phyloP scores from a whole-genome alignment of 2,113 vertebrate genomes.

The Cyanistes caeruleus region DNA sequence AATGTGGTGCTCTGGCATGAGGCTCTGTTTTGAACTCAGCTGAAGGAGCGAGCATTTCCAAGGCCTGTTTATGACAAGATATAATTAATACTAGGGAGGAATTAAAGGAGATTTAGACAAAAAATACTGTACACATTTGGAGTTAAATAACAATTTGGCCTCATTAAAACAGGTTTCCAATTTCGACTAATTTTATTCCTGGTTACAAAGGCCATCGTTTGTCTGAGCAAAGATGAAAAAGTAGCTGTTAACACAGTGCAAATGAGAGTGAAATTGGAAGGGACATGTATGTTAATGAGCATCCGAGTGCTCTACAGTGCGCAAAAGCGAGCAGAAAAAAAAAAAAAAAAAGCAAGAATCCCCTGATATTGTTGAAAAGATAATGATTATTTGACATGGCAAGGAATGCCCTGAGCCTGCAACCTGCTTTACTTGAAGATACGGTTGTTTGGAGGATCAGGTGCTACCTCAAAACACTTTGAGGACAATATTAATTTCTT shows the following conservation, averaged over 20 bases:
- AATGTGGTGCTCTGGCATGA: background rate
- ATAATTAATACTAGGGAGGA: constrained; percentile 52
- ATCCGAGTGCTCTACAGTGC: background rate
- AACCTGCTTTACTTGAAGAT: background rate
- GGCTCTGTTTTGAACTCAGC: constrained; percentile 5
- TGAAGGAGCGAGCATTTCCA: background rate
- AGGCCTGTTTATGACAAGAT: constrained; percentile 28
- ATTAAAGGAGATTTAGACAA: constrained; percentile 50
- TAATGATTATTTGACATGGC: constrained; percentile 37
- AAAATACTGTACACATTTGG: constrained; percentile 42
- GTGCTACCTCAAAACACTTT: background rate
- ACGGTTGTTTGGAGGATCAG: background rate
- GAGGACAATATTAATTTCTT: background rate
- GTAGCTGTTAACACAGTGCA: constrained; percentile 61
- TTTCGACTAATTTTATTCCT: constrained; percentile 46
- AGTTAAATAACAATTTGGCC: constrained; percentile 67
- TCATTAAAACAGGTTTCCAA: constrained; percentile 62
- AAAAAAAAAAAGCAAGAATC: background rate
- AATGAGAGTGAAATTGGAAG: constrained; percentile 66
- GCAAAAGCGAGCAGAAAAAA: background rate
- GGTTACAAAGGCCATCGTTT: constrained; percentile 46
- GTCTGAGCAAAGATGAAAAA: constrained; percentile 67
- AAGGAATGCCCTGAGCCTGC: background rate
- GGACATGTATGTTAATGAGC: constrained; percentile 60
- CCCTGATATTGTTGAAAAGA: constrained; percentile 7